Base-by-base conservation (phyloP, 2,797 vertebrate species). In the Coregonus suidteri region DNA sequence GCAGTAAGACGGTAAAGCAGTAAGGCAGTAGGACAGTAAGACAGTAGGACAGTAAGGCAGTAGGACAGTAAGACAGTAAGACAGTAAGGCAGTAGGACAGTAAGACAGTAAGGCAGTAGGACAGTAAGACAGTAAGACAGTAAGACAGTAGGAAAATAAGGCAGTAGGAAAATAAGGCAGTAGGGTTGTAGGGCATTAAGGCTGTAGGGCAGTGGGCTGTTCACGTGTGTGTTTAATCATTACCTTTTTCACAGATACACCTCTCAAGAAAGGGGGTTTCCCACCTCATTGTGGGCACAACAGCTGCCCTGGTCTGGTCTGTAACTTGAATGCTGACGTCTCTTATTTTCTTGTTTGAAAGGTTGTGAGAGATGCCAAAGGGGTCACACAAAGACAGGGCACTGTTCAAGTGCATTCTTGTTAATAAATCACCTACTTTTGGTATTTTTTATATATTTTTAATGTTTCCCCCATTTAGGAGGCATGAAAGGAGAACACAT, bases 241-340 rank as follows among this genome's bases (percentile, higher is more conserved):
- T 0, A 65, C 13, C 14, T 67, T 14, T 15, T 34, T 67, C 31
- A 6, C 30, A 67, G 65, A 67, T 5, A 34, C 15, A 3, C 14
- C 65, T 31, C 25, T 25, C 9, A 30, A 1, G 4, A 64, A 20
- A 25, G 59, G 25, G 64, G 64, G 4, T 56, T 56, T 16, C 18
- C 56, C 65, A 67, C 30, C 14, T 31, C 9, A 1, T 13, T 65
- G 11, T 65, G 20, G 25, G 0, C 6, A 25, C 62, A 25, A 31
- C 66, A 68, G 20, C 30, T 9, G 1, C 62, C 4, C 51, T 20
- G 69, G 9, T 72, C 2, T 47, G 15, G 47, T 1, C 16, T 59
- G 13, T 69, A 73, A 74, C 73, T 67, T 25, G 72, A 74, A n/a
- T 30, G 35, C 65, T 70, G 37, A 47, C 25, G 71, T 68, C 67